Percentiles rank a stretch among this genome's conserved stretches.
Evolutionary conservation across 1,140 invertebrate species (phyloP).

Genomic region (Meloidogyne floridensis): DNA sequence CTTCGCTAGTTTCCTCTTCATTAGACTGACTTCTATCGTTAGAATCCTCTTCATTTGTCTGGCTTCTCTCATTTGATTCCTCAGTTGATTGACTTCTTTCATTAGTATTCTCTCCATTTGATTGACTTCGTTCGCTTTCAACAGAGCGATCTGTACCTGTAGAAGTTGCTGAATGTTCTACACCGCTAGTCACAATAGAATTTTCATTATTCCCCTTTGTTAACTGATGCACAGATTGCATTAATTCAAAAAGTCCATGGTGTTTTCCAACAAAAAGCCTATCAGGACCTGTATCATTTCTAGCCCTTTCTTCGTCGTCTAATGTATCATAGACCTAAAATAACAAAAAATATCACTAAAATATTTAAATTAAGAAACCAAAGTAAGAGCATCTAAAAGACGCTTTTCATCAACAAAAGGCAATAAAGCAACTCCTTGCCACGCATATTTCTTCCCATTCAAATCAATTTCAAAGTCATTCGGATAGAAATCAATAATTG

Average conservation of each 20-base stretch:
- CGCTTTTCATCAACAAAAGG: constrained; percentile 95
- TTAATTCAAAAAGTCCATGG: constrained; percentile 51
- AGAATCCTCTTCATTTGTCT: not conserved
- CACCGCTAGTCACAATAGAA: not conserved
- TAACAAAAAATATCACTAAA: not conserved
- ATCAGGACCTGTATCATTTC: constrained; percentile 55
- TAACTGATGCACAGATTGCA: constrained; percentile 41
- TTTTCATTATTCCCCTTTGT: not conserved
- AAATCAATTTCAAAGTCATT: constrained; percentile 96
- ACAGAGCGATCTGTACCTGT: too few species aligned
- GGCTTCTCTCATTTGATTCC: not conserved
- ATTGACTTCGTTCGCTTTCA: not conserved
- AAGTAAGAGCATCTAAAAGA: constrained; percentile 79
- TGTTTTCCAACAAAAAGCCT: constrained; percentile 56
- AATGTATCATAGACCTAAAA: constrained; percentile 57
- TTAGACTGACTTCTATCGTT: constrained; percentile 8
- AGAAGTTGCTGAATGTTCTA: too few species aligned
- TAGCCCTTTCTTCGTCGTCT: constrained; percentile 48
- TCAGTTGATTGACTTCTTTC: constrained; percentile 8
- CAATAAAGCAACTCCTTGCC: constrained; percentile 95
- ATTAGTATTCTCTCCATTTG: not conserved
- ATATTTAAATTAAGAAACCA: constrained; percentile 34
- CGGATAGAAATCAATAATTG: constrained; percentile 98
- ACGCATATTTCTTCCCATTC: constrained; percentile 98
- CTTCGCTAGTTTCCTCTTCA: constrained; percentile 25